Conservation (phyloP, 2,113 vertebrate genomes). For the Pseudopodoces humilis region DNA sequence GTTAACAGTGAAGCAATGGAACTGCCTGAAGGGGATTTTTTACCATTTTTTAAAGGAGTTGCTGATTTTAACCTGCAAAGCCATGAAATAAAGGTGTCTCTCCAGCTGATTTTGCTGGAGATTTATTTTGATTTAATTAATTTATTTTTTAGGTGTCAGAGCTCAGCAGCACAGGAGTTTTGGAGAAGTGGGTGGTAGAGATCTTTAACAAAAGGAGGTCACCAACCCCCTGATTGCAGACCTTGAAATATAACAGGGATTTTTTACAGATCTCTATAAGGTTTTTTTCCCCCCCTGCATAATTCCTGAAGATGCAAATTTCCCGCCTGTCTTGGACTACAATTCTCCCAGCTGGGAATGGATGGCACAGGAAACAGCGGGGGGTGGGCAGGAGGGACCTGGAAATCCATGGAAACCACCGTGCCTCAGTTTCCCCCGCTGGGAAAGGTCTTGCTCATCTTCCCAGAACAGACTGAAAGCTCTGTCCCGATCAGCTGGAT, state of each 20-base stretch:
- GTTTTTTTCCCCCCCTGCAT: rapidly evolving
- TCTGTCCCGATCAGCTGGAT: background rate
- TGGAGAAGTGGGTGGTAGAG: background rate
- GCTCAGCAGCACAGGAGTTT: background rate
- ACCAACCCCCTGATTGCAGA: background rate
- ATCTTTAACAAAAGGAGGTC: background rate
- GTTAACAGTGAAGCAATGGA: background rate
- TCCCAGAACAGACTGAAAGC: background rate
- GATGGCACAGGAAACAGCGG: background rate
- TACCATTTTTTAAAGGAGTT: background rate
- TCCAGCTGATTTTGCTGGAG: background rate
- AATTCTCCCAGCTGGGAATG: rapidly evolving
- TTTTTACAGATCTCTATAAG: background rate
- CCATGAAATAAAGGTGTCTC: background rate
- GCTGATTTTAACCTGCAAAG: background rate
- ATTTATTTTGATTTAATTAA: background rate
- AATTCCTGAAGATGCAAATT: background rate
- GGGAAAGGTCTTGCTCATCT: background rate
- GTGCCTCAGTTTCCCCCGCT: background rate
- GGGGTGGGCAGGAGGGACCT: no score
- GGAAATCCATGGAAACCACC: background rate
- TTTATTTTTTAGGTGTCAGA: background rate
- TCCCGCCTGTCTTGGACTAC: background rate
- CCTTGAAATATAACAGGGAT: background rate
- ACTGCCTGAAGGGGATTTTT: background rate